Evolutionary conservation across 2,797 vertebrate species (phyloP).

Genomic region (Tangara arthus): DNA sequence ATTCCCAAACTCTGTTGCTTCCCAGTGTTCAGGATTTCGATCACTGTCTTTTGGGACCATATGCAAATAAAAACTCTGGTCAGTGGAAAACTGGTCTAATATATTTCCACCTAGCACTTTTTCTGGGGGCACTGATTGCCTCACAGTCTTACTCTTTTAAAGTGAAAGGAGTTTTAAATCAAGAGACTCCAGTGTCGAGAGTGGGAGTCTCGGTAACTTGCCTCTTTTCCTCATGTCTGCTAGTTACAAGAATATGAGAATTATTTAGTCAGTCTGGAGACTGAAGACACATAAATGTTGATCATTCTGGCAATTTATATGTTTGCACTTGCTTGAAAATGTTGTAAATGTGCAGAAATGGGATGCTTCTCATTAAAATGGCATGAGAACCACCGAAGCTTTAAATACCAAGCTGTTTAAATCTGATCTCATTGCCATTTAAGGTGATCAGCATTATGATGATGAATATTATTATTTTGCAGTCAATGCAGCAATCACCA

Average conservation of each 20-base stretch:
- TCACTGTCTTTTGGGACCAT: background rate
- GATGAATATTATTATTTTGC: background rate
- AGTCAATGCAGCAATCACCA: background rate
- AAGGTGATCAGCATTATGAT: rapidly evolving
- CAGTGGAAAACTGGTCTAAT: background rate
- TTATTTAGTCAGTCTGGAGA: background rate
- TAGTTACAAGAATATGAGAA: background rate
- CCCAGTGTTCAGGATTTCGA: background rate
- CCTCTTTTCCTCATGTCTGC: background rate
- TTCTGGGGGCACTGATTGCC: background rate
- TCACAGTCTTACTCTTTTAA: background rate
- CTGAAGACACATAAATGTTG: background rate
- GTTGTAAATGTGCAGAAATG: background rate
- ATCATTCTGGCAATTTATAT: background rate
- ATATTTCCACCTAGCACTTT: background rate
- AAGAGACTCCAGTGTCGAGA: background rate
- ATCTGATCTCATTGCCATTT: background rate
- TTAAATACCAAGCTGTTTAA: background rate
- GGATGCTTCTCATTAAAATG: background rate
- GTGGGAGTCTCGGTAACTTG: background rate
- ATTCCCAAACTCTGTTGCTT: background rate
- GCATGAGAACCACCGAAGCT: background rate
- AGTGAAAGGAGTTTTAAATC: background rate
- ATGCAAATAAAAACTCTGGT: background rate
- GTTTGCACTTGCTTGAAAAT: background rate